A percentile compares a stretch with the other conserved stretches of the same genome.
These are phyloP conservation scores for Mus caroli DNA, from an alignment of 2,797 vertebrate species.

Conservation along the genomic window DNA sequence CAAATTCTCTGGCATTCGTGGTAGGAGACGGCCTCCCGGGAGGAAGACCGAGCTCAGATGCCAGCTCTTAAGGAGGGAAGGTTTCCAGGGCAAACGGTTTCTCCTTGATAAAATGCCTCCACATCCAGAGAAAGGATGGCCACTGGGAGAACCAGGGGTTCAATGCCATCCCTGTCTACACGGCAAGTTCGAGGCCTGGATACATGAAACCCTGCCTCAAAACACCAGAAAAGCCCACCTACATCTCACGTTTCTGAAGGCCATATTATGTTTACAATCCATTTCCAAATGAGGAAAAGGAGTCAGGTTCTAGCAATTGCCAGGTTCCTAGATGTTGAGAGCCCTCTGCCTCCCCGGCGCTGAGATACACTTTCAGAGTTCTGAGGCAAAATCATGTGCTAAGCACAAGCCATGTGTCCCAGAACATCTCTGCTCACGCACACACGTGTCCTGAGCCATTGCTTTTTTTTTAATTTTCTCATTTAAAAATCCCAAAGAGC, in stretches of 20 bases:
- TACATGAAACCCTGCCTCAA: neutral
- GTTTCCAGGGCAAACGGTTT: neutral
- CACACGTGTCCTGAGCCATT: slow-evolving; percentile 18
- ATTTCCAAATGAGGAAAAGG: neutral
- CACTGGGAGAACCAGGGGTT: neutral
- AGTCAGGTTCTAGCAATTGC: neutral
- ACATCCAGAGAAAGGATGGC: neutral
- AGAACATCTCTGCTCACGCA: slow-evolving; percentile 45
- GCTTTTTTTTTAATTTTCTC: slow-evolving; percentile 73
- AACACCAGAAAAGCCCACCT: neutral
- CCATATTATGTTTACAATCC: neutral
- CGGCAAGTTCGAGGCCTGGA: neutral
- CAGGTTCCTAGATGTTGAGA: neutral
- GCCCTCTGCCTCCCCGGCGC: neutral
- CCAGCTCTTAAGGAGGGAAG: neutral
- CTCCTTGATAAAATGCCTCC: neutral
- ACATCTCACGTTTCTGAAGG: neutral
- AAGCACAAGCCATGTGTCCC: neutral
- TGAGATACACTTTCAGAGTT: neutral
- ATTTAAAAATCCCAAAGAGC: slow-evolving; percentile 77
- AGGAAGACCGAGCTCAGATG: neutral
- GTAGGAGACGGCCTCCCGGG: neutral
- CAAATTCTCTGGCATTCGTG: neutral
- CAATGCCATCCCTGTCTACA: neutral
- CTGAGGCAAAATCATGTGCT: neutral